Conservation (phyloP, 92 coral and sea anemone genomes). For the Bergia puertoricense region DNA sequence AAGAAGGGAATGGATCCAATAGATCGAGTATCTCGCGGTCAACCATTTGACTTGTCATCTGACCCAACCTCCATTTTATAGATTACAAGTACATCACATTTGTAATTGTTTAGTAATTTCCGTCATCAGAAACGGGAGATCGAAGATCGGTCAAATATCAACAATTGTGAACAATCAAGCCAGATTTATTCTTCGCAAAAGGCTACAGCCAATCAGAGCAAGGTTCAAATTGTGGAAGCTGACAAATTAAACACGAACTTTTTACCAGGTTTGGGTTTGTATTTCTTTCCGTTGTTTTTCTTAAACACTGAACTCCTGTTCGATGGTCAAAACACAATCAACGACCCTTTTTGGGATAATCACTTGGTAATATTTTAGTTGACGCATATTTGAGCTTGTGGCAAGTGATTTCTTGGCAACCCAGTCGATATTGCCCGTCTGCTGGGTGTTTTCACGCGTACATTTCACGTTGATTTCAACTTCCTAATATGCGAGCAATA, state of each 20-base stretch:
- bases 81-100: no score
- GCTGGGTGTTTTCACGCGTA: not conserved
- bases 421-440: not conserved
- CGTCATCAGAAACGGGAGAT: not conserved
- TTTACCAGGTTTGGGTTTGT: no score
- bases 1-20: no score
- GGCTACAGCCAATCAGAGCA: not conserved
- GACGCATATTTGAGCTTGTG: not conserved
- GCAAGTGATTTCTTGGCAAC: no score
- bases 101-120: not conserved
- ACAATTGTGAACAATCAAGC: no score
- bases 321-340: no score
- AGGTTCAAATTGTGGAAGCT: not conserved
- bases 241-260: no score
- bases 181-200: no score
- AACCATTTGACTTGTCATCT: not conserved
- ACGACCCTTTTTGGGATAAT: not conserved
- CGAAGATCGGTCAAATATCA: no score
- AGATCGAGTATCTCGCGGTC: no score
- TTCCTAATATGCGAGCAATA: not conserved
- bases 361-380: not conserved
- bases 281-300: no score
- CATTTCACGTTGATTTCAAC: not conserved
- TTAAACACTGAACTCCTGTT: not conserved
- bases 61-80: not conserved